Conservation (phyloP, 2,797 vertebrate species). For the Manis crassicaudata region DNA sequence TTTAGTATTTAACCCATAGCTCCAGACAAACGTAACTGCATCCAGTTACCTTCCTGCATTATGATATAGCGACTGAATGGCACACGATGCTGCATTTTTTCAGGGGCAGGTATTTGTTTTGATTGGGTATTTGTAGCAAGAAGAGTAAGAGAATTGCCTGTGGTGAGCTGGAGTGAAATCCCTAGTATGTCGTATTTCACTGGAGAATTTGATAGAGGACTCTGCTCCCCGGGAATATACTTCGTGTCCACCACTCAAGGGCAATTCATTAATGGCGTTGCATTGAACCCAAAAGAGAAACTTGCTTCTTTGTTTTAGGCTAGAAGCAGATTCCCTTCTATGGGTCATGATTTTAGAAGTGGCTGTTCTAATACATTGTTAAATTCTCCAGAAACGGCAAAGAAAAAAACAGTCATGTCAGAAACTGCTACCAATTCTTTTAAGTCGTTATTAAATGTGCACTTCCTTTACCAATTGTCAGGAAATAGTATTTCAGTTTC, state of each 20-base stretch:
- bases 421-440: background rate
- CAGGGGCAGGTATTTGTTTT: background rate
- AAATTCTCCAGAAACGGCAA: background rate
- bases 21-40: constrained; percentile 73
- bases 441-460: background rate
- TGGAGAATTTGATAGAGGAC: constrained; percentile 32
- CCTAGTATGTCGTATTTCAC: constrained; percentile 6
- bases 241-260: background rate
- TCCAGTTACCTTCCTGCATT: constrained; percentile 72
- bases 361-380: background rate
- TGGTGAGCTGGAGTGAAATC: constrained; percentile 42
- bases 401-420: background rate
- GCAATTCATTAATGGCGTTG: background rate
- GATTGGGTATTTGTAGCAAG: constrained; percentile 49
- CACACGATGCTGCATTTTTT: constrained; percentile 42
- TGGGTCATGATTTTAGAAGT: background rate
- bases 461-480: background rate
- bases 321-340: background rate
- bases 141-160: constrained; percentile 70
- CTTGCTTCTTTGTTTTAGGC: background rate
- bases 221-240: background rate
- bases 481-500: background rate
- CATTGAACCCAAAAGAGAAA: background rate
- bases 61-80: constrained; percentile 62
- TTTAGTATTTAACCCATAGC: constrained; percentile 57